Evolutionary conservation across 2,888 invertebrate species (phyloP), one percentile per base, ranked within the genome.

Genomic region (Eupithecia pulchellata): DNA sequence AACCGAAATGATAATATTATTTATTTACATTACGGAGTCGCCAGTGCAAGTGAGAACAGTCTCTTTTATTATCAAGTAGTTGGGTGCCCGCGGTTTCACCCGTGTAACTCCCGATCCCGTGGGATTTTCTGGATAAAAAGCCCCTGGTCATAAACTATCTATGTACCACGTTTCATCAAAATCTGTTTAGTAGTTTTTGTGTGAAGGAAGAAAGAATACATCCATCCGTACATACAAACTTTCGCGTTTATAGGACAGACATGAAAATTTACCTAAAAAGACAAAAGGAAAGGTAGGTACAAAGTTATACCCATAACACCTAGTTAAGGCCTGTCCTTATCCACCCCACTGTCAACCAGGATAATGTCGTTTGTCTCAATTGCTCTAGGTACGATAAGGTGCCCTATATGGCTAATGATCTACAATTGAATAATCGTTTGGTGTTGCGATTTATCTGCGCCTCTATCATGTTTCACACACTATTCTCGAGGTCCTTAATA

Each of bases 341-440:
- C 11, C 4, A 47, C 11, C 52, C 25, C 20, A 25, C 52, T 11
- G 20, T 29, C 55, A 57, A 29, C 57, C 57, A 57, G 57, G 57
- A 57, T 57, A 57, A n/a, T 57, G 14, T 55, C 55, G 14, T 14
- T 57, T 57, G 29, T 29, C 29, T 57, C 57, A 57, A 57, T 57
- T 57, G 57, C 6, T 29, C 29, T 14, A 29, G 29, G 29, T 27
- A 57, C 17, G 57, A 8, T 29, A 29, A 17, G 57, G 57, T 57
- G 29, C 57, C 29, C 57, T 57, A 29, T 29, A 57, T 29, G 11
- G 14, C 17, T n/a, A 17, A n/a, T 58, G n/a, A 6, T 47, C 20
- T 9, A 52, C 52, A 60, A 61, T 60, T 61, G 61, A 32, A 61
- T 61, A 61, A 61, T 34, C 34, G 34, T n/a, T 32, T 60, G 30